These are phyloP conservation scores for Kryphioiulus occultus DNA, from an alignment of 2,888 invertebrate species.

Conservation along the genomic window DNA sequence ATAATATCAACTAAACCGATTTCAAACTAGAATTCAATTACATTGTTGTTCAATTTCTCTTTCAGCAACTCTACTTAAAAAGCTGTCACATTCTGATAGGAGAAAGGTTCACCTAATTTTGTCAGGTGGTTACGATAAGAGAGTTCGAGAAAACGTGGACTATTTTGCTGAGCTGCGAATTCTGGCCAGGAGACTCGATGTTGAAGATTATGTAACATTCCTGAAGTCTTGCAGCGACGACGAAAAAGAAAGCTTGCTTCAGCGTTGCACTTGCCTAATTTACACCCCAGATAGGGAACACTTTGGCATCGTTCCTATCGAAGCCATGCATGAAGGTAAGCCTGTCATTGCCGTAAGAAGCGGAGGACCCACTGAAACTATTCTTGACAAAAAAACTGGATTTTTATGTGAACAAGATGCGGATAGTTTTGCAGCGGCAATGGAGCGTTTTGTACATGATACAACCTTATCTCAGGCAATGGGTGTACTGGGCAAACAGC, in stretches of 20 bases:
- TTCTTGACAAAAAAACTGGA: conserved; percentile 80
- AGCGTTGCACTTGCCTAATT: conserved; percentile 77
- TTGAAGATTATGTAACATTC: conserved; percentile 79
- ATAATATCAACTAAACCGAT: neutral
- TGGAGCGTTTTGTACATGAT: conserved; percentile 73
- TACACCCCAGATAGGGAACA: conserved; percentile 98
- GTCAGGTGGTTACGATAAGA: conserved; percentile 95
- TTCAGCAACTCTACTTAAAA: conserved; percentile 53
- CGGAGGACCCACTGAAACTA: conserved; percentile 95
- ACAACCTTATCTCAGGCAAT: conserved; percentile 69
- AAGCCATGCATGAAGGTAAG: conserved; percentile 93
- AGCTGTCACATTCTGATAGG: conserved; percentile 48
- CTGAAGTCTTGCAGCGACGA: conserved; percentile 86
- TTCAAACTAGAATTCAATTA: too few species aligned
- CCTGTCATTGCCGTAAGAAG: conserved; percentile 95
- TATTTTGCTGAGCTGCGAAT: conserved; percentile 79
- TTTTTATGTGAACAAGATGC: conserved; percentile 77
- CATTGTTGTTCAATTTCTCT: conserved; percentile 54
- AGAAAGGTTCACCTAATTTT: conserved; percentile 78
- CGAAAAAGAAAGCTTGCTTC: conserved; percentile 82
- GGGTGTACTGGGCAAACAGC: conserved; percentile 77
- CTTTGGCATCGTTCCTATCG: conserved; percentile 98
- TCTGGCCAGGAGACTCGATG: conserved; percentile 71
- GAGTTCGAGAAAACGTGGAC: conserved; percentile 85
- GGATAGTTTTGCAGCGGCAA: conserved; percentile 78